Base-by-base conservation (phyloP, 2,113 vertebrate genomes). In the Brachyistius frenatus region DNA sequence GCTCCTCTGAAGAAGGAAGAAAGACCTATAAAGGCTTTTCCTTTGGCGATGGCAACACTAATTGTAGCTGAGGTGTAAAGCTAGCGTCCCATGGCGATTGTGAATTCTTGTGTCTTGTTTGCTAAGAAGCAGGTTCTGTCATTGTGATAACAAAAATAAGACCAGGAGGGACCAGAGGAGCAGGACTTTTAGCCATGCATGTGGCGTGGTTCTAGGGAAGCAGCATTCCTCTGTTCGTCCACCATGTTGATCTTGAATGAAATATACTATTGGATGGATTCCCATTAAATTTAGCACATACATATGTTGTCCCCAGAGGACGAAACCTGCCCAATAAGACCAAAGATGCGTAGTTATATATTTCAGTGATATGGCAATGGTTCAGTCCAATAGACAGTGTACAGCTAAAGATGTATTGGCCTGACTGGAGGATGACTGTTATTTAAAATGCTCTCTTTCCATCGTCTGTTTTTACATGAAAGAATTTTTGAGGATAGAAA, bases 1-100 rank as follows among this genome's bases (percentile, higher is more conserved):
- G 83, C 80, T 79, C 73, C 89, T 92, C 89, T 84, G 86, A 88
- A 90, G 83, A 88, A 0, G 66, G 68, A 77, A 80, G 56, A 74
- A 80, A 87, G 57, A 9, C 53, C 67, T 35, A 47, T 77, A 67
- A 78, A 74, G 71, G 73, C 32, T 71, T 86, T 81, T 57, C 71
- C 14, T 80, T 60, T 73, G 64, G 54, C 62, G 8, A 32, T 66
- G 50, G 67, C 30, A 44, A 50, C 71, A 76, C 55, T 80, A 72
- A 83, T 80, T 87, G 76, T 44, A 31, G 56, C 72, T 57, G 56
- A 71, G 81, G 86, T 82, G 78, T 84, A 76, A 81, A 87, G 82
- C 56, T 49, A 73, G 76, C 52, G 65, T 81, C 83, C 76, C 78
- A 66, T 76, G 84, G 69, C 85, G 68, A 66, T 77, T 82, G 78